Evolutionary conservation across 2,888 invertebrate genomes (phyloP).

Genomic region (Tinea pellionella): DNA sequence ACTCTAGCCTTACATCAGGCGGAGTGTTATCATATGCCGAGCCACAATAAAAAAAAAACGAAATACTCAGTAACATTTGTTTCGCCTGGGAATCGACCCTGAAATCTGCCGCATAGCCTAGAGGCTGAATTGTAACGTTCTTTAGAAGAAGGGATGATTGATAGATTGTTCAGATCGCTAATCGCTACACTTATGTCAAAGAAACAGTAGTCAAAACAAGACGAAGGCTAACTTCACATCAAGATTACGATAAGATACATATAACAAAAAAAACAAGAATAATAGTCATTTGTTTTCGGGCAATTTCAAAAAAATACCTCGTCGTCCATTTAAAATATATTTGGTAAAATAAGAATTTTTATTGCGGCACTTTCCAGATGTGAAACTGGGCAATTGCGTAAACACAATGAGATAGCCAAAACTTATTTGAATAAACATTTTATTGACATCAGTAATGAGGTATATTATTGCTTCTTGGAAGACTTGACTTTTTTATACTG

Average conservation of each 20-base stretch:
- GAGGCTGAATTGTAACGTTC: too few relatives aligned
- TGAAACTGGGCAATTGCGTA: constrained; percentile 7
- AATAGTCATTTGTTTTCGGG: constrained; percentile 24
- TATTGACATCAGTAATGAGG: not conserved
- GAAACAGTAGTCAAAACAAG: not conserved
- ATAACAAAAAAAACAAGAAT: constrained; percentile 18
- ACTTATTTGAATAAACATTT: not conserved
- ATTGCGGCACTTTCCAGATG: not conserved
- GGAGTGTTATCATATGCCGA: too few relatives aligned
- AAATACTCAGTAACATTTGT: too few relatives aligned
- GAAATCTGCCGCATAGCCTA: too few relatives aligned
- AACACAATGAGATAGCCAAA: constrained; percentile 8
- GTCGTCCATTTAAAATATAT: not conserved
- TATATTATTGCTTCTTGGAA: not conserved
- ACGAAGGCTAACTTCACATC: not conserved
- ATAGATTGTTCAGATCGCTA: not conserved
- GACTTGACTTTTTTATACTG: not conserved
- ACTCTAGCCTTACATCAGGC: too few relatives aligned
- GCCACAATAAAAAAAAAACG: too few relatives aligned
- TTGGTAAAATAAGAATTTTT: not conserved
- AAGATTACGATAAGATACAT: constrained; percentile 25
- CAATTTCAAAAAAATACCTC: constrained; percentile 20
- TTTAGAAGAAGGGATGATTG: too few relatives aligned
- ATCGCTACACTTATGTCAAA: not conserved
- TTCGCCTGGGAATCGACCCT: too few relatives aligned